phyloP scores from a whole-genome alignment of 2,113 vertebrate species.

The Lepidothrix coronata region DNA sequence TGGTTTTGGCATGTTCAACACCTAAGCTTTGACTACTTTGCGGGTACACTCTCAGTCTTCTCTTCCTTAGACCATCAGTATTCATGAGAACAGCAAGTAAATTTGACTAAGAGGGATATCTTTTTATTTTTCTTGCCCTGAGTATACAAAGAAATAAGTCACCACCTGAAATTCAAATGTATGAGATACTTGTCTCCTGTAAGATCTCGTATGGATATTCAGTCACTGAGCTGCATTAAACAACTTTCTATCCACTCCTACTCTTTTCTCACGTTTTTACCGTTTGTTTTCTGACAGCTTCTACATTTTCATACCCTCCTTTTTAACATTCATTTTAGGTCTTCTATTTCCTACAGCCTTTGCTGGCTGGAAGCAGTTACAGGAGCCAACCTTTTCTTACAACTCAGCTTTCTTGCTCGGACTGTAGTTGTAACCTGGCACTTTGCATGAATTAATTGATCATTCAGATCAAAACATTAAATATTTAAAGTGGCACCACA shows the following conservation, averaged over 20 bases:
- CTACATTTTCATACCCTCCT: neutral
- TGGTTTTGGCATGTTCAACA: neutral
- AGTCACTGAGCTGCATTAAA: neutral
- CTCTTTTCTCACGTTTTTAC: conserved; percentile 1
- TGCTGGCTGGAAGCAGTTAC: neutral
- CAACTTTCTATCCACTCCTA: neutral
- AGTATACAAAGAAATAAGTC: neutral
- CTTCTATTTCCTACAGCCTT: neutral
- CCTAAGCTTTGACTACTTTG: neutral
- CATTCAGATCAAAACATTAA: conserved; percentile 5
- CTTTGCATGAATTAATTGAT: conserved; percentile 7
- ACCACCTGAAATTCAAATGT: neutral
- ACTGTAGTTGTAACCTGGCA: neutral
- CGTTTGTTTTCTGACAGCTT: neutral
- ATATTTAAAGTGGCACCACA: conserved; percentile 55
- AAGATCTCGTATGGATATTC: neutral
- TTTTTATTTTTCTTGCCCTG: neutral
- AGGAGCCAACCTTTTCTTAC: neutral
- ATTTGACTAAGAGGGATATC: neutral
- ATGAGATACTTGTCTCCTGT: neutral
- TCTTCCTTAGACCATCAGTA: neutral
- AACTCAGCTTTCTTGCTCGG: neutral
- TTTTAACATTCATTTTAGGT: neutral
- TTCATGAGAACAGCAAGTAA: neutral
- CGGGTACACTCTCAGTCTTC: neutral